Conservation (phyloP, 2,888 invertebrate species). For the Tetranychus piercei region DNA sequence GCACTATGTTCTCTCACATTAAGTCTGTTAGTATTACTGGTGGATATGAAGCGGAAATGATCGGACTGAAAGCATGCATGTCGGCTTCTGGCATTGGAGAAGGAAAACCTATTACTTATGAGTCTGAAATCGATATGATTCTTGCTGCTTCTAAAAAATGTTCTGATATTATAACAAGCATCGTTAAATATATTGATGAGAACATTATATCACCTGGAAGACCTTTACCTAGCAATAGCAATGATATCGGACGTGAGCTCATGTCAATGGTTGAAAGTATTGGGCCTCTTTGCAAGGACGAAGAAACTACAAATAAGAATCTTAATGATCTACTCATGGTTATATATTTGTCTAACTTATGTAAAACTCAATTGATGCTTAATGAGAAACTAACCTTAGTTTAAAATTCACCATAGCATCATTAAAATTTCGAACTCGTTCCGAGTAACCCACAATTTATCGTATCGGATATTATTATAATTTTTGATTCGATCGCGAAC, state of each 20-base stretch:
- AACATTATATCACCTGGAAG: slow-evolving; percentile 45
- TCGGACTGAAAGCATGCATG: slow-evolving; percentile 33
- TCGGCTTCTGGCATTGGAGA: slow-evolving; percentile 17
- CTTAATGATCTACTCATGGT: slow-evolving; percentile 76
- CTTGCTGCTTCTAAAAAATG: slow-evolving; percentile 16
- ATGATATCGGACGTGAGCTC: slow-evolving; percentile 70
- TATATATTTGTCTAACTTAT: slow-evolving; percentile 79
- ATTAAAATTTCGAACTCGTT: neutral
- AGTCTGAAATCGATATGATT: slow-evolving; percentile 21
- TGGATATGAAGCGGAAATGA: slow-evolving; percentile 72
- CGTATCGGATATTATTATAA: too few species aligned
- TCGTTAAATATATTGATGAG: slow-evolving; percentile 22
- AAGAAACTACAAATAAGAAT: slow-evolving; percentile 20
- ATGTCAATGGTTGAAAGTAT: slow-evolving; percentile 77
- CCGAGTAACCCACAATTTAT: neutral
- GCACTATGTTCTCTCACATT: slow-evolving; percentile 90
- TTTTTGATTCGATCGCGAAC: too few species aligned
- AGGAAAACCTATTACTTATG: slow-evolving; percentile 11
- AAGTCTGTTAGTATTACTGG: slow-evolving; percentile 53
- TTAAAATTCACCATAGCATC: neutral
- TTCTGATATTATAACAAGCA: slow-evolving; percentile 16
- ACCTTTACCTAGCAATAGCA: slow-evolving; percentile 32
- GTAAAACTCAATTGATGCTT: slow-evolving; percentile 83
- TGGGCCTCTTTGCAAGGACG: slow-evolving; percentile 24
- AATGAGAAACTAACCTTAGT: slow-evolving; percentile 76